Evolutionary conservation across 2,113 vertebrate species (phyloP).

Genomic region (Prietella phreatophila): DNA sequence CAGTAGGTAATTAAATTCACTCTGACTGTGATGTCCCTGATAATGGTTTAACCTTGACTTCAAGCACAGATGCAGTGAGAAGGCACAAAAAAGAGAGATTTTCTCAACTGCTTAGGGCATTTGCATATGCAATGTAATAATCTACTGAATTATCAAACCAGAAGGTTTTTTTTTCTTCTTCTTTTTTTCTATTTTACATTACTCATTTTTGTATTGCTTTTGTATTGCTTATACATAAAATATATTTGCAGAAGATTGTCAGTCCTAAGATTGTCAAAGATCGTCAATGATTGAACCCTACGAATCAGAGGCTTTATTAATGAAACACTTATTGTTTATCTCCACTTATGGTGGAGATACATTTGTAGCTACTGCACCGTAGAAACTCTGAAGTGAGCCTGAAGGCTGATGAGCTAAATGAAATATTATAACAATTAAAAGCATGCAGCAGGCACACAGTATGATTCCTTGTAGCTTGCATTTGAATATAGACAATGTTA

Average conservation of each 20-base stretch:
- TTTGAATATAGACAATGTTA: not conserved
- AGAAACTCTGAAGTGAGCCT: not conserved
- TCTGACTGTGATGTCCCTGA: slow-evolving; percentile 27
- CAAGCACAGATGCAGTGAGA: slow-evolving; percentile 31
- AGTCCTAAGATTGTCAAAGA: too few species aligned
- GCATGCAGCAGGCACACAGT: not conserved
- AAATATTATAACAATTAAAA: not conserved
- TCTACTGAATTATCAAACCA: not conserved
- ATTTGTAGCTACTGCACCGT: not conserved
- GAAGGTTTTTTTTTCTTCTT: not conserved
- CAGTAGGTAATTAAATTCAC: slow-evolving; percentile 49
- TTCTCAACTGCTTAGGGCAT: not conserved
- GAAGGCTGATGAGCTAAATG: not conserved
- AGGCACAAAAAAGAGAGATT: not conserved
- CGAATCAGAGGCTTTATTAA: not conserved
- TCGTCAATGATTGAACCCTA: not conserved
- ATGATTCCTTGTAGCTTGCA: not conserved
- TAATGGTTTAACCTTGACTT: slow-evolving; percentile 49
- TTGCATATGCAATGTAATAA: not conserved
- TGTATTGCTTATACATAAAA: not conserved
- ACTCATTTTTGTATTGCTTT: not conserved
- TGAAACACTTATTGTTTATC: not conserved
- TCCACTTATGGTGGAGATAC: not conserved
- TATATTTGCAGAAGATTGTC: not conserved
- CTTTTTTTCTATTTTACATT: not conserved